phyloP scores from a whole-genome alignment of 1,140 invertebrate genomes.

The Penaeus japonicus region DNA sequence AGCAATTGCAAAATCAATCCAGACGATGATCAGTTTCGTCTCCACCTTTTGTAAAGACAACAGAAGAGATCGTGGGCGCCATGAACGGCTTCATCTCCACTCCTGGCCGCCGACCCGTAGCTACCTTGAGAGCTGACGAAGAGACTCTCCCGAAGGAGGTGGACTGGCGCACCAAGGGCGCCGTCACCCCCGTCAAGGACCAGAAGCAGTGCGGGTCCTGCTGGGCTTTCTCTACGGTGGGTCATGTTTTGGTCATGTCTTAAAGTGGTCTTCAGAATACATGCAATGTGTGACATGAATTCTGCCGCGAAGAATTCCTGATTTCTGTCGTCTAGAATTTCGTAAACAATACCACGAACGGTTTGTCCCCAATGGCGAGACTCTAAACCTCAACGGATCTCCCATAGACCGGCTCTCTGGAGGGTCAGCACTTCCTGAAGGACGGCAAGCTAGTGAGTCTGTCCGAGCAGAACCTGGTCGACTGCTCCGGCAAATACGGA shows the following conservation, averaged over 20 bases:
- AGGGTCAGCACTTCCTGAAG: slow-evolving; percentile 93
- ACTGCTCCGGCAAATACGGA: slow-evolving; percentile 68
- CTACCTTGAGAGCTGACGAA: neutral
- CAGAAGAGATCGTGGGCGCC: slow-evolving; percentile 10
- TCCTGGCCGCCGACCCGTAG: neutral
- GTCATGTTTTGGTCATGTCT: neutral
- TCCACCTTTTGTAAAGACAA: neutral
- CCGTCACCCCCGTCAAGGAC: slow-evolving; percentile 66
- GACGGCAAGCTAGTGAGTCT: slow-evolving; percentile 64
- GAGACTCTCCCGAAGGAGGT: slow-evolving; percentile 44
- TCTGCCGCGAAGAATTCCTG: too few species aligned
- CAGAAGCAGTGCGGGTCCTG: slow-evolving; percentile 64
- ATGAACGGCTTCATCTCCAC: neutral
- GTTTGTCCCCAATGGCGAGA: neutral
- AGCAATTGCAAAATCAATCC: neutral
- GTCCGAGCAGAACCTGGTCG: slow-evolving; percentile 73
- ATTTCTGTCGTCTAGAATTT: too few species aligned
- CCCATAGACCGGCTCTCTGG: slow-evolving; percentile 83
- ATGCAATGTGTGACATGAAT: neutral
- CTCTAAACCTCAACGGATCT: too few species aligned
- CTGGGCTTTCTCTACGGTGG: slow-evolving; percentile 63
- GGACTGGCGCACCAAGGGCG: slow-evolving; percentile 65
- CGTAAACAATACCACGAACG: too few species aligned
- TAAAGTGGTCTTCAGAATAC: too few species aligned
- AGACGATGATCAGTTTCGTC: neutral